Conservation (phyloP, 35 echinoderm and acorn worm genomes). For the Apostichopus californicus region DNA sequence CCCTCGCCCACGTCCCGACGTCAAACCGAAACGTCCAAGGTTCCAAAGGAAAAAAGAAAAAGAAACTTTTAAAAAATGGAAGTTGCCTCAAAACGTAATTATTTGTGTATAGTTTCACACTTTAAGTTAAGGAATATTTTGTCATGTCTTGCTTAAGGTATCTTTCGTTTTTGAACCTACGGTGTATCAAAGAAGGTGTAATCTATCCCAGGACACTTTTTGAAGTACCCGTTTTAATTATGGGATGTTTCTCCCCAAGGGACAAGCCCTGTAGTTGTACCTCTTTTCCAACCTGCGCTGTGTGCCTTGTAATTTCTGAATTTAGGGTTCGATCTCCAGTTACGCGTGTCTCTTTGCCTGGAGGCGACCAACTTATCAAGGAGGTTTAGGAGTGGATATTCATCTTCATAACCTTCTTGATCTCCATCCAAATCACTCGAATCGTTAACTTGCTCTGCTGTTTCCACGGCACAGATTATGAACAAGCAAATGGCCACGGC, state of each 20-base stretch:
- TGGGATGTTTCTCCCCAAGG: not conserved
- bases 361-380: constrained; percentile 45
- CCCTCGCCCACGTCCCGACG: no score
- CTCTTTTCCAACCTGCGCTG: constrained; percentile 38
- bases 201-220: no score
- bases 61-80: no score
- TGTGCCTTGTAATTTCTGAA: constrained; percentile 41
- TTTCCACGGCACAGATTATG: constrained; percentile 13
- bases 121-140: no score
- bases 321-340: constrained; percentile 29
- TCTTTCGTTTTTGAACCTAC: no score
- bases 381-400: constrained; percentile 30
- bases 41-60: no score
- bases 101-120: no score
- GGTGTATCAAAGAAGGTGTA: no score
- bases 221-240: not conserved
- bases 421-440: not conserved
- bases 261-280: not conserved
- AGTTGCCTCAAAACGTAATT: no score
- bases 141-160: no score
- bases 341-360: constrained; percentile 35
- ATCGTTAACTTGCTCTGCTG: constrained; percentile 1
- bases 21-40: no score
- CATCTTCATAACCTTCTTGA: not conserved
- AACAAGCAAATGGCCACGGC: constrained; percentile 10